Percentiles rank a stretch among this genome's conserved stretches.
Conservation (phyloP, 1,140 invertebrate genomes). For the Tribolium castaneum region DNA sequence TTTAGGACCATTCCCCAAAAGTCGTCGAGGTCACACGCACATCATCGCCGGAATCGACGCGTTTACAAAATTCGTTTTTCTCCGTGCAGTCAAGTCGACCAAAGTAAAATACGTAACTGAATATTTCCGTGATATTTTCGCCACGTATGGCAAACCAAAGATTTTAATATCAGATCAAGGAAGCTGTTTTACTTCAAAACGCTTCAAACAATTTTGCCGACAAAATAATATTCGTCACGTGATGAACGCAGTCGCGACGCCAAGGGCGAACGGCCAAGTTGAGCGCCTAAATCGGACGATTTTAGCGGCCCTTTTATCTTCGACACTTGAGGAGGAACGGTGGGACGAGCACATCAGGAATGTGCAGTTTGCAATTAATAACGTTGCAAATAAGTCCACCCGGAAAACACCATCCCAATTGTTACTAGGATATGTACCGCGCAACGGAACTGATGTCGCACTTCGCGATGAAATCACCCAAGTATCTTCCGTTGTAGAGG, state of each 20-base stretch:
- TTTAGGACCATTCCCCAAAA: constrained; percentile 53
- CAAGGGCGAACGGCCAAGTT: constrained; percentile 45
- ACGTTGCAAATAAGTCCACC: constrained; percentile 47
- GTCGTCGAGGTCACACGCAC: constrained; percentile 21
- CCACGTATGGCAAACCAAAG: constrained; percentile 49
- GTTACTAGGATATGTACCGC: constrained; percentile 44
- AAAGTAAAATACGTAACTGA: constrained; percentile 40
- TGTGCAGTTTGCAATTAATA: constrained; percentile 53
- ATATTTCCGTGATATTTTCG: constrained; percentile 42
- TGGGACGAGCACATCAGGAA: constrained; percentile 48
- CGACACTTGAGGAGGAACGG: constrained; percentile 14
- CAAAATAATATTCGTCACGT: constrained; percentile 51
- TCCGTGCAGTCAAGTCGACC: no score
- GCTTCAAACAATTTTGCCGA: constrained; percentile 53
- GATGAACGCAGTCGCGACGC: constrained; percentile 55
- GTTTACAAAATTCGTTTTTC: no score
- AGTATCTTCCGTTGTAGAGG: background rate
- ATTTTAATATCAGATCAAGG: constrained; percentile 54
- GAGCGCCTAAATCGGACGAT: constrained; percentile 12
- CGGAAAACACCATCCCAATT: constrained; percentile 47
- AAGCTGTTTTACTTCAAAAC: constrained; percentile 50
- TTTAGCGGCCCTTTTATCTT: constrained; percentile 30
- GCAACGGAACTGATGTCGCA: background rate
- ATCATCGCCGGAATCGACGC: constrained; percentile 43
- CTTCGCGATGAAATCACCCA: constrained; percentile 9